phyloP scores from a whole-genome alignment of 2,113 vertebrate species.

The Crotalus tigris region DNA sequence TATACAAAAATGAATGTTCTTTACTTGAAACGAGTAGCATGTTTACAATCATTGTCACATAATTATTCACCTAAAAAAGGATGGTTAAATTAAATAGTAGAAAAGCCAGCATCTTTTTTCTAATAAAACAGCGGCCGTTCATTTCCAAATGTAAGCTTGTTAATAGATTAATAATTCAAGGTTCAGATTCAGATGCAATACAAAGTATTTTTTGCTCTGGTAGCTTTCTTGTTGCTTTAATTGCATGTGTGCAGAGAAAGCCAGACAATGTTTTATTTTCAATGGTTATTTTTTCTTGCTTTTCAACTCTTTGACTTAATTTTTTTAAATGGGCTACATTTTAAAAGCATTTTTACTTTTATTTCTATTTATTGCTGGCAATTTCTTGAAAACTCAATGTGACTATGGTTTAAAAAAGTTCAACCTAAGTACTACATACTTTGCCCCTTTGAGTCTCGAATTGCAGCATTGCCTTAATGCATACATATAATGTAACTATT shows the following conservation, averaged over 20 bases:
- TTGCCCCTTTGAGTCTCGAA: not conserved
- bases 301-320: not conserved
- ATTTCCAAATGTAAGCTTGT: not conserved
- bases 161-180: not conserved
- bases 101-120: not conserved
- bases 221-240: not conserved
- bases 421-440: not conserved
- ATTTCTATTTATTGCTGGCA: not conserved
- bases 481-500: not conserved
- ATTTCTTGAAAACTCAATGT: not conserved
- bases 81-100: not conserved
- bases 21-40: not conserved
- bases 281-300: not conserved
- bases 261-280: not conserved
- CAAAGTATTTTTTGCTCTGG: not conserved
- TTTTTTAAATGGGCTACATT: not conserved
- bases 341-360: not conserved
- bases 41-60: not conserved
- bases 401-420: not conserved
- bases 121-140: not conserved
- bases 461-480: not conserved
- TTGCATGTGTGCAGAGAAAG: not conserved
- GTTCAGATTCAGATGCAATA: not conserved
- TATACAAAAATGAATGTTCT: not conserved
- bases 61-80: not conserved